Percentiles rank a stretch among this genome's conserved stretches.
These are phyloP conservation scores for Tragelaphus scriptus DNA, from an alignment of 2,113 vertebrate species.

Conservation along the genomic window DNA sequence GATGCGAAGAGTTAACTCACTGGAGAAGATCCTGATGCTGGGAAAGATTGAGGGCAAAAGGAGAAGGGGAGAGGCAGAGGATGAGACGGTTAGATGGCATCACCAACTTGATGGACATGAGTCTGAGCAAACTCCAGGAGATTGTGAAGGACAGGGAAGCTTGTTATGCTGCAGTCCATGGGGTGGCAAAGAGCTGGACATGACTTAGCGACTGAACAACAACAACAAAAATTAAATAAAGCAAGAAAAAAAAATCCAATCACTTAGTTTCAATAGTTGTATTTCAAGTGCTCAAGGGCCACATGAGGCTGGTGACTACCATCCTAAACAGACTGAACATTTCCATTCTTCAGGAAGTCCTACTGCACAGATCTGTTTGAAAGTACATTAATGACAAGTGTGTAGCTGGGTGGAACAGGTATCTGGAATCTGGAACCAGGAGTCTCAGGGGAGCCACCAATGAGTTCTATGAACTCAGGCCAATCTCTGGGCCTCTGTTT, in stretches of 20 bases:
- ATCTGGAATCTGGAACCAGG: not conserved
- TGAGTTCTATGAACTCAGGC: not conserved
- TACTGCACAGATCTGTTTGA: not conserved
- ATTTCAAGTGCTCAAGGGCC: not conserved
- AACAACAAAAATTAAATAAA: not conserved
- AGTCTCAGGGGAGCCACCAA: not conserved
- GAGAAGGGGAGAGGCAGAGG: fast-evolving
- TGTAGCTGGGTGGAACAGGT: not conserved
- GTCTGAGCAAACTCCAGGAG: not conserved
- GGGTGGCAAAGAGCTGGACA: not conserved
- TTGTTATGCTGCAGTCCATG: not conserved
- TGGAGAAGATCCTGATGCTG: not conserved
- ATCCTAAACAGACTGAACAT: not conserved
- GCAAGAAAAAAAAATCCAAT: not conserved
- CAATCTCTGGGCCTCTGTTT: not conserved
- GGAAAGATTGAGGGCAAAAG: not conserved
- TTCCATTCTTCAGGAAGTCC: not conserved
- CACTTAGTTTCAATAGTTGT: not conserved
- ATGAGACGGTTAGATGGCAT: not conserved
- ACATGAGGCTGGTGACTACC: not conserved
- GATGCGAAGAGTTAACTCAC: not conserved
- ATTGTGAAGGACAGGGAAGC: not conserved
- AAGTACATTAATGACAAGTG: not conserved
- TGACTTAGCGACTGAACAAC: not conserved
- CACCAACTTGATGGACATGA: not conserved